Conservation (phyloP, 2,113 vertebrate species). For the Pontoporia blainvillei region DNA sequence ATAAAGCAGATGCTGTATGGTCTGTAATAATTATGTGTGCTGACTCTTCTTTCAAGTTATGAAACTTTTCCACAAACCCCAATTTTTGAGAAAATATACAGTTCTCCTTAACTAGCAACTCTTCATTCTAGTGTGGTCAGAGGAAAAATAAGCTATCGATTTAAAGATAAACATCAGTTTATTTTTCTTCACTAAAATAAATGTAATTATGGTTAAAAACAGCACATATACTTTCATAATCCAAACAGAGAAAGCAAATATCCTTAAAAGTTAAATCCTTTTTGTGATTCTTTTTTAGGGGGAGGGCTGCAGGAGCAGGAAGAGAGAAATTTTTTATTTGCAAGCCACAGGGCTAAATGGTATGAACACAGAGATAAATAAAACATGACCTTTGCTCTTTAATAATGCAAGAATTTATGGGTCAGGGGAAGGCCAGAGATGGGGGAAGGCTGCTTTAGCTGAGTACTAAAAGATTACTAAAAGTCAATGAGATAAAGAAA, state of each 20-base stretch:
- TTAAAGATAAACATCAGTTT: conserved; percentile 25
- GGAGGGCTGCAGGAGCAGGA: background rate
- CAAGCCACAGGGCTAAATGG: background rate
- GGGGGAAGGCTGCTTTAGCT: background rate
- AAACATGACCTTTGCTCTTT: background rate
- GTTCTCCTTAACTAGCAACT: conserved; percentile 25
- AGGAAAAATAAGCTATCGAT: background rate
- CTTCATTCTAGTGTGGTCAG: conserved; percentile 33
- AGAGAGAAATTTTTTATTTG: background rate
- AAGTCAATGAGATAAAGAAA: background rate
- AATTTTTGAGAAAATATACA: conserved; percentile 9
- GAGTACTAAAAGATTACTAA: background rate
- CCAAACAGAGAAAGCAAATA: background rate
- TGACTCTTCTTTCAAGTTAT: background rate
- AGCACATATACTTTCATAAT: background rate
- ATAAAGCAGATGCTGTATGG: background rate
- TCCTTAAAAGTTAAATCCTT: background rate
- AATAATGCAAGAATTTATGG: conserved; percentile 14
- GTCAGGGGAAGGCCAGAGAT: background rate
- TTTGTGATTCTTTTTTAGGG: background rate
- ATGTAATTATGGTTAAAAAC: background rate
- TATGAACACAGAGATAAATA: background rate
- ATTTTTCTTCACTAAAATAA: conserved; percentile 18
- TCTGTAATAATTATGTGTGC: background rate
- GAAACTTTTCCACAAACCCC: background rate